A percentile compares a stretch with the other conserved stretches of the same genome.
phyloP scores from a whole-genome alignment of 1,140 invertebrate genomes.

The Nebria ingens region DNA sequence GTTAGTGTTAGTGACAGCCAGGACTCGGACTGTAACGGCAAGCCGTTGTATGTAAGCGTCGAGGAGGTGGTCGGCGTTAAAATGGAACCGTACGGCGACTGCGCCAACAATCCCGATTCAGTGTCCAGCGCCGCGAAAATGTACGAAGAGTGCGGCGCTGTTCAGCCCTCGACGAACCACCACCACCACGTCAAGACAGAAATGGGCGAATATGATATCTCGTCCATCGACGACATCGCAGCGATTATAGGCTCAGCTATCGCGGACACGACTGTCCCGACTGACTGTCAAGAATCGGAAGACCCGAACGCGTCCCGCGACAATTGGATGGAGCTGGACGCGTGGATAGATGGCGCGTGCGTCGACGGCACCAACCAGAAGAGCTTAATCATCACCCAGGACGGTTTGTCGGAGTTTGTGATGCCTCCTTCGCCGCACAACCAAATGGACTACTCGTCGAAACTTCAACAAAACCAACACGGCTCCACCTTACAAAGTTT shows the following conservation, averaged over 20 bases:
- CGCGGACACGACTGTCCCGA: slow-evolving; percentile 70
- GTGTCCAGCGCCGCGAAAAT: slow-evolving; percentile 35
- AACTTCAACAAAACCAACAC: slow-evolving; percentile 38
- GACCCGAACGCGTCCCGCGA: slow-evolving; percentile 55
- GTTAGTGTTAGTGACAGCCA: slow-evolving; percentile 27
- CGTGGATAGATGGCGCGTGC: slow-evolving; percentile 70
- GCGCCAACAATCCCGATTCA: slow-evolving; percentile 36
- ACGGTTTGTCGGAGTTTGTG: slow-evolving; percentile 54
- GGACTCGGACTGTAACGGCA: slow-evolving; percentile 45
- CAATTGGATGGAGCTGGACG: slow-evolving; percentile 72
- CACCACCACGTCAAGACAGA: slow-evolving; percentile 37
- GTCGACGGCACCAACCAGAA: slow-evolving; percentile 38
- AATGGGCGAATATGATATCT: slow-evolving; percentile 56
- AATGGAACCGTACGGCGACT: slow-evolving; percentile 31
- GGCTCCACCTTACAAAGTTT: slow-evolving; percentile 61
- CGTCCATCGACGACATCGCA: slow-evolving; percentile 69
- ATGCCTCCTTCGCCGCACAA: slow-evolving; percentile 49
- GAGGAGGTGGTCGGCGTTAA: slow-evolving; percentile 32
- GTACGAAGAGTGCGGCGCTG: slow-evolving; percentile 35
- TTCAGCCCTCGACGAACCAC: slow-evolving; percentile 34
- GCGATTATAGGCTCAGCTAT: slow-evolving; percentile 84
- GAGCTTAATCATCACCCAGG: slow-evolving; percentile 47
- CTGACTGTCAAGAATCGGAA: slow-evolving; percentile 44
- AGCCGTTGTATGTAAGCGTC: slow-evolving; percentile 45
- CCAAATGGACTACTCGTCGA: slow-evolving; percentile 28